Evolutionary conservation across 2,888 invertebrate genomes (phyloP).

Genomic region (Cecidostiba fungosa): DNA sequence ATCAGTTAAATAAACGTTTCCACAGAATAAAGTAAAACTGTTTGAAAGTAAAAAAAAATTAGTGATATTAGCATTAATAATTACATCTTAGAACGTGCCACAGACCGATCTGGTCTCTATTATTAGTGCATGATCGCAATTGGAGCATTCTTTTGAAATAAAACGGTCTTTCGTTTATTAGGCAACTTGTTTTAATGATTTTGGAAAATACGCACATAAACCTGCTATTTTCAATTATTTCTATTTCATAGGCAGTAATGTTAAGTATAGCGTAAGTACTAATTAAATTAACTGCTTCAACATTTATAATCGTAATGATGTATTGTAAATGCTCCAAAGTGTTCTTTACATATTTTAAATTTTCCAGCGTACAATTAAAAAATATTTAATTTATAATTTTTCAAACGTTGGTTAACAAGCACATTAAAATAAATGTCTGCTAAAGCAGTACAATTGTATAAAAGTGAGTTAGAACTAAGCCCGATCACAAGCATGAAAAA

Average conservation of each 20-base stretch:
- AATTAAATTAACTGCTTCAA: slow-evolving; percentile 39
- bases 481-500: slow-evolving; percentile 7
- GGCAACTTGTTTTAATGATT: slow-evolving; percentile 25
- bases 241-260: slow-evolving; percentile 19
- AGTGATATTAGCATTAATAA: slow-evolving; percentile 48
- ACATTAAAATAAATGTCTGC: slow-evolving; percentile 28
- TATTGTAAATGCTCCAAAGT: slow-evolving; percentile 36
- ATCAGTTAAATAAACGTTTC: slow-evolving; percentile 7
- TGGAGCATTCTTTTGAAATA: not conserved
- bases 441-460: slow-evolving; percentile 36
- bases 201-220: slow-evolving; percentile 34
- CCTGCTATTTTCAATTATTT: slow-evolving; percentile 30
- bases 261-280: slow-evolving; percentile 31
- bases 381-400: slow-evolving; percentile 24
- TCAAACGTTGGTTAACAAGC: slow-evolving; percentile 2
- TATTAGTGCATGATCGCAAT: not conserved
- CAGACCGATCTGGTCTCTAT: not conserved
- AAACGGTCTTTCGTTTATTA: slow-evolving; percentile 31
- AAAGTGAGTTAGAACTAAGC: slow-evolving; percentile 32
- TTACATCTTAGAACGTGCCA: slow-evolving; percentile 10
- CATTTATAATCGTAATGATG: slow-evolving; percentile 19
- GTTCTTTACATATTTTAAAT: slow-evolving; percentile 26
- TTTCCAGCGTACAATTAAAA: not conserved
- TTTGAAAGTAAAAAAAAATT: slow-evolving; percentile 51
- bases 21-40: not conserved